A percentile compares a stretch with the other conserved stretches of the same genome.
These are phyloP conservation scores for Pelecanus crispus DNA, from an alignment of 2,113 vertebrate species.

Conservation along the genomic window DNA sequence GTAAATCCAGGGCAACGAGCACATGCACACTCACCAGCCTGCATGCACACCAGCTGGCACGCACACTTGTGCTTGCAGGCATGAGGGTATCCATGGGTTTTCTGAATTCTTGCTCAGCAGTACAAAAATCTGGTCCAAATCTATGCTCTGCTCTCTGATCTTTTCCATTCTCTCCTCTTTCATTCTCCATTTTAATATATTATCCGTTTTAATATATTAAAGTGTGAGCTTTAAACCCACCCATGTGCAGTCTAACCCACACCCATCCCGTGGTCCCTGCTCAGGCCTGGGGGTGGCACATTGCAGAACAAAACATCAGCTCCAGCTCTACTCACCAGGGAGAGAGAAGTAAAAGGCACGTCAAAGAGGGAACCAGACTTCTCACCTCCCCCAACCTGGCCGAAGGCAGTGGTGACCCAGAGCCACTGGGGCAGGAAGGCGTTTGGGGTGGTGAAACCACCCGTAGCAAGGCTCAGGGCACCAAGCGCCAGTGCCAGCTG, in stretches of 20 bases:
- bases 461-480: neutral
- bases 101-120: neutral
- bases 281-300: neutral
- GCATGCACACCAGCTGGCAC: fast-evolving
- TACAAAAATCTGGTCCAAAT: neutral
- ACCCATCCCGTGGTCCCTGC: neutral
- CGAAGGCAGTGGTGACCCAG: neutral
- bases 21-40: neutral
- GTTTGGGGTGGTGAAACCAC: neutral
- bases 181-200: neutral
- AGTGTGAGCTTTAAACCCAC: neutral
- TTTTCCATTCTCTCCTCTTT: neutral
- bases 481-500: neutral
- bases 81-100: neutral
- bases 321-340: neutral
- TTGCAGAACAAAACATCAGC: neutral
- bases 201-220: neutral
- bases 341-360: neutral
- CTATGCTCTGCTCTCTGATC: neutral
- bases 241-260: neutral
- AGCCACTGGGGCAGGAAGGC: neutral
- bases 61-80: neutral
- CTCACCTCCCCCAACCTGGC: neutral
- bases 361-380: neutral
- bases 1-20: neutral